phyloP scores from a whole-genome alignment of 2,888 invertebrate species.

The Scaeva pyrastri region DNA sequence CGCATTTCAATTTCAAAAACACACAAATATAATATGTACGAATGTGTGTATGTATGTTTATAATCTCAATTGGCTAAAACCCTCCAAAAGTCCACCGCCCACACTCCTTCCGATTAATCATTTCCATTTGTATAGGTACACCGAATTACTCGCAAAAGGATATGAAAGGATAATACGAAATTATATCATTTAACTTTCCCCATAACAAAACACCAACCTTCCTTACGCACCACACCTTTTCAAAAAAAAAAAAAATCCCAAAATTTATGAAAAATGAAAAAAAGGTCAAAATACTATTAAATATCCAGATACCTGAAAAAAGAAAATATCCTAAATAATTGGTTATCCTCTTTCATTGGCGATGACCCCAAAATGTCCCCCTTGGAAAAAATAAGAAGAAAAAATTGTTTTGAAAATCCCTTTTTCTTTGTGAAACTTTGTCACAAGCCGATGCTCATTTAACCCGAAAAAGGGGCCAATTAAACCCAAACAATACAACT shows the following conservation, averaged over 20 bases:
- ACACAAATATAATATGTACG: constrained; percentile 17
- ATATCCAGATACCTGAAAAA: constrained; percentile 15
- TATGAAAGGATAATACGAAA: background rate
- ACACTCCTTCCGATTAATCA: constrained; percentile 10
- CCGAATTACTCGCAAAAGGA: no score
- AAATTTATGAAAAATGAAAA: background rate
- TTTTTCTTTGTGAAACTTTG: background rate
- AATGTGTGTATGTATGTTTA: no score
- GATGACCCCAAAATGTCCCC: constrained; percentile 21
- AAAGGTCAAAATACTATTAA: background rate
- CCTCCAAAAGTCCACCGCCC: constrained; percentile 2
- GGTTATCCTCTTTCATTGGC: constrained; percentile 13
- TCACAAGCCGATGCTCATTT: constrained; percentile 23
- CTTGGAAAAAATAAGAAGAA: background rate
- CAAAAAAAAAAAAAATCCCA: background rate
- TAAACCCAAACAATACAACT: constrained; percentile 29
- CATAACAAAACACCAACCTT: background rate
- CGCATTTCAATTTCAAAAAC: constrained; percentile 17
- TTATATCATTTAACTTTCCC: background rate
- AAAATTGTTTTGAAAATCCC: background rate
- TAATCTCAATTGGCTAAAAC: constrained; percentile 25
- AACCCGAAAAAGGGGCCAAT: constrained; percentile 30
- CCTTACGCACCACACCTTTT: constrained; percentile 24
- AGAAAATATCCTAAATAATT: constrained; percentile 14
- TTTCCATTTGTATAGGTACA: background rate